Evolutionary conservation across 2,888 invertebrate species (phyloP).

Genomic region (Brachynemurus nebulosus): DNA sequence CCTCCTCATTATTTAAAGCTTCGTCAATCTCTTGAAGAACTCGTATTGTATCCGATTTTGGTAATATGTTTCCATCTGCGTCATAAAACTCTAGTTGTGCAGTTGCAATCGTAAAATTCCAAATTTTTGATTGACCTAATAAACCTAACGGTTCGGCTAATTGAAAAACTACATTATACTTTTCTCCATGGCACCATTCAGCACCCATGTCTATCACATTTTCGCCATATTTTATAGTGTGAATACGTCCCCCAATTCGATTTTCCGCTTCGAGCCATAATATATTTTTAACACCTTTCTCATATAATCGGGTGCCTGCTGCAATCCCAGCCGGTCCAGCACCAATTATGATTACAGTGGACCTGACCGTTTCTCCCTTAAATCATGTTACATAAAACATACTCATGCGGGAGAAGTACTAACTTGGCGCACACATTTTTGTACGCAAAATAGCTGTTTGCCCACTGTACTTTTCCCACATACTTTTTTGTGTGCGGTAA

Average conservation of each 20-base stretch:
- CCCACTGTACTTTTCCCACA: too few relatives aligned
- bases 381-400: too few relatives aligned
- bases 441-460: too few relatives aligned
- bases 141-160: slow-evolving; percentile 34
- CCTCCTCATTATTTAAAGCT: background rate
- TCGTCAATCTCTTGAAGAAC: slow-evolving; percentile 20
- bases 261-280: slow-evolving; percentile 46
- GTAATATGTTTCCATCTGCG: slow-evolving; percentile 22
- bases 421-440: too few relatives aligned
- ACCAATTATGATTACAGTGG: slow-evolving; percentile 28
- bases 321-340: slow-evolving; percentile 31
- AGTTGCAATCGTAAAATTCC: slow-evolving; percentile 23
- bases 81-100: slow-evolving; percentile 20
- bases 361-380: too few relatives aligned
- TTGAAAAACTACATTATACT: slow-evolving; percentile 43
- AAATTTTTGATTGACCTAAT: slow-evolving; percentile 18
- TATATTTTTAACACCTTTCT: slow-evolving; percentile 31
- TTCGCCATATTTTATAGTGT: slow-evolving; percentile 37
- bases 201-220: slow-evolving; percentile 57
- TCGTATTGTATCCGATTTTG: slow-evolving; percentile 23
- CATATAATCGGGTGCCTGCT: slow-evolving; percentile 26
- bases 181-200: slow-evolving; percentile 66
- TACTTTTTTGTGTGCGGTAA: too few relatives aligned
- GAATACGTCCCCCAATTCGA: slow-evolving; percentile 48
- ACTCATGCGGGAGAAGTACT: too few relatives aligned